Percentiles rank a stretch among this genome's conserved stretches.
phyloP scores from a whole-genome alignment of 2,113 vertebrate species.

The Picathartes gymnocephalus region DNA sequence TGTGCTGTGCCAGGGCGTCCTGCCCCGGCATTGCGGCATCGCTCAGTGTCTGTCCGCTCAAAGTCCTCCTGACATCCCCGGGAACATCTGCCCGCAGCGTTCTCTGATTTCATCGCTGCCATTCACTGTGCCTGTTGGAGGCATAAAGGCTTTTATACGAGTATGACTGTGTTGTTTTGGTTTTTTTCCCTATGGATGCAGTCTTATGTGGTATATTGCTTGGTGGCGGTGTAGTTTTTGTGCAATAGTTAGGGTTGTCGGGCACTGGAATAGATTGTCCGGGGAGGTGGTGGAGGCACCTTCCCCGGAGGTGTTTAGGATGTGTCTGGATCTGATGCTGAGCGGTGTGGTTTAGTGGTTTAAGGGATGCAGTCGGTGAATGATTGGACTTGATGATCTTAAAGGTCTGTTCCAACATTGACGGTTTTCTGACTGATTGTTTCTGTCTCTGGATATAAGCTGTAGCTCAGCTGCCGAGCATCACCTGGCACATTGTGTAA shows the following conservation, averaged over 20 bases:
- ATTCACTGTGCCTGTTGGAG: background rate
- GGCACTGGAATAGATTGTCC: background rate
- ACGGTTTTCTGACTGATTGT: background rate
- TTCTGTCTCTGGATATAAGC: background rate
- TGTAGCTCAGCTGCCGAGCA: background rate
- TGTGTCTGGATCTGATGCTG: background rate
- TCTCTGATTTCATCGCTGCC: background rate
- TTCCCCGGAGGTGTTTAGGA: background rate
- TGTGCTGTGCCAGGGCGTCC: background rate
- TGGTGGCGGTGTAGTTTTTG: background rate
- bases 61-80: background rate
- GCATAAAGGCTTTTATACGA: background rate
- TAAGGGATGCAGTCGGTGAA: background rate
- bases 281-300: background rate
- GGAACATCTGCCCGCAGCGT: background rate
- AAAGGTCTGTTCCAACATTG: background rate
- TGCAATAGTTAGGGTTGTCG: background rate
- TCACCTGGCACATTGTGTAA: background rate
- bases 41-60: background rate
- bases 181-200: background rate
- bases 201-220: background rate
- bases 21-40: background rate
- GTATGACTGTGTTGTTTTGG: background rate
- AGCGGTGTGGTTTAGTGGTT: background rate
- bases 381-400: background rate